Percentiles rank a stretch among this genome's conserved stretches.
Evolutionary conservation across 2,113 vertebrate species (phyloP).

Genomic region (Falcunculus frontatus): DNA sequence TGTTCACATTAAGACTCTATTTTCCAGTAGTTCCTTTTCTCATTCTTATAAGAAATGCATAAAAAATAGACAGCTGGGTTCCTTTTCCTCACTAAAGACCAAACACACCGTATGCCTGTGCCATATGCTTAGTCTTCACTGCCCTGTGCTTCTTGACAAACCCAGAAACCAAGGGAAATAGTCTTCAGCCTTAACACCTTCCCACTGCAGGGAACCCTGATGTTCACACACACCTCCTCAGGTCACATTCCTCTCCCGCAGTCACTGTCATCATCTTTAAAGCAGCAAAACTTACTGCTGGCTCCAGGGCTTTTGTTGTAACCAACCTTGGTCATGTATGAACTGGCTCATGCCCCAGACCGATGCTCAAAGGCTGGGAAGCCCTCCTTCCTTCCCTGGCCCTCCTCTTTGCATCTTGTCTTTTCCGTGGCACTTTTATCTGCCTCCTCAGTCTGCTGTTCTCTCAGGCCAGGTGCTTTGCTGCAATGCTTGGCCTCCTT

Average conservation of each 20-base stretch:
- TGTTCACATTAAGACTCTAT: not conserved
- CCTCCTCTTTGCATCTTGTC: not conserved
- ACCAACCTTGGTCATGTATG: not conserved
- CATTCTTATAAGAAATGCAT: not conserved
- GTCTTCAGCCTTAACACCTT: not conserved
- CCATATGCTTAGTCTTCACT: not conserved
- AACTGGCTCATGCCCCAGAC: not conserved
- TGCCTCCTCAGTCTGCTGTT: not conserved
- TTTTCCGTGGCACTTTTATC: not conserved
- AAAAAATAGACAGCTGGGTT: not conserved
- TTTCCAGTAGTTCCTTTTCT: not conserved
- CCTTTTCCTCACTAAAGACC: not conserved
- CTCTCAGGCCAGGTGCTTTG: not conserved
- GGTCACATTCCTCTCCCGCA: not conserved
- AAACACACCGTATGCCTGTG: not conserved
- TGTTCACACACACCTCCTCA: not conserved
- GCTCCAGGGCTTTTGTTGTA: not conserved
- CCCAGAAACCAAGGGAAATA: not conserved
- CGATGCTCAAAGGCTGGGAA: not conserved
- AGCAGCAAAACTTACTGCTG: not conserved
- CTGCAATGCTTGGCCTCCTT: not conserved
- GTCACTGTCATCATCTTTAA: not conserved
- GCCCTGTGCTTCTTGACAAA: not conserved
- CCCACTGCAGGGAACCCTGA: not conserved
- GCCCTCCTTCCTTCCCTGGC: not conserved